Evolutionary conservation across 2,888 invertebrate species (phyloP), one percentile per base, ranked within the genome.

Genomic region (Atrina japonica): DNA sequence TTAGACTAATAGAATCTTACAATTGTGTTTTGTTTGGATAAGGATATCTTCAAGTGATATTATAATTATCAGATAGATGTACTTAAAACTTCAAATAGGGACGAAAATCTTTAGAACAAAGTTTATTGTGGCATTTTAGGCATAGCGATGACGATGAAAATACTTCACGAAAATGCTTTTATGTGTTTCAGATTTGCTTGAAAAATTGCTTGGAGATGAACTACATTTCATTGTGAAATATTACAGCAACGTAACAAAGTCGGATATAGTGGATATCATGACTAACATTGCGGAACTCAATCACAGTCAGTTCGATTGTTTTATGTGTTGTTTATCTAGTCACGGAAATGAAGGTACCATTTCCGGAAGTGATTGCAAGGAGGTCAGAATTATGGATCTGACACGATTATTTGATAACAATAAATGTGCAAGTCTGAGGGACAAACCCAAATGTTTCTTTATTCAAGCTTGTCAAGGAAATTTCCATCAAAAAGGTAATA

Each of bases 391-490:
- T 0, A 25, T 29, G 7, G 59, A 59, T 6, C 25, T 59, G 23
- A 59, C 59, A 3, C 16, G 45, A 5, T 7, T 59, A 16, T 43
- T 59, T 9, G 43, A 25, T 21, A 43, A 43, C n/a, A 59, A 25
- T 45, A 40, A 18, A 3, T 59, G 59, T 29, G n/a, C 43, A 23
- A 43, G 43, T 21, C 29, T 59, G 16, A 27, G 27, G 21, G 45
- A 43, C 11, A 59, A 59, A 59, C 59, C 59, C 3, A 59, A 59
- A 59, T 59, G 59, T 45, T 59, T 59, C 59, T 59, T 59, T 27
- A 59, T 59, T 45, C 59, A 59, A 27, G 59, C 41, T 1, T 59
- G 59, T 45, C n/a, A 43, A 14, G 59, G 59, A 29, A 25, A 59
- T 35, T 5, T 35, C 11, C 35, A 35, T 35, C 35, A 35, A 35